Evolutionary conservation across 2,797 vertebrate species (phyloP).

Genomic region (Nasua narica): DNA sequence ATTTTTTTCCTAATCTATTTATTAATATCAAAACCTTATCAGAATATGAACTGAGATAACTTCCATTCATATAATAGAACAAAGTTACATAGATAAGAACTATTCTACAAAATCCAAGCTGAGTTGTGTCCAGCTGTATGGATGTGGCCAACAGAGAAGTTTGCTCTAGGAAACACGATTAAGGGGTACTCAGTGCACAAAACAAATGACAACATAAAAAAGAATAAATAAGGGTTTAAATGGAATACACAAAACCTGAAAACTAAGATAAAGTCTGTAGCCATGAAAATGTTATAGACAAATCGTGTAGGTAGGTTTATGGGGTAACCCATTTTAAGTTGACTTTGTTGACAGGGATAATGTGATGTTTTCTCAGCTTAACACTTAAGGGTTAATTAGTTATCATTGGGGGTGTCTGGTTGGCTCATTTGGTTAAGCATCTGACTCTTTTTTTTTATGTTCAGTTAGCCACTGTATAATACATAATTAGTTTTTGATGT

Average conservation of each 20-base stretch:
- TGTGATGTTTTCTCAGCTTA: background rate
- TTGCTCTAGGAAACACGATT: background rate
- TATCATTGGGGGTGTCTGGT: background rate
- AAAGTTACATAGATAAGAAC: background rate
- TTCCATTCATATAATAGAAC: background rate
- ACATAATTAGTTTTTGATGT: too few relatives aligned
- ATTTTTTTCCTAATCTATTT: background rate
- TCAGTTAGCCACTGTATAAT: too few relatives aligned
- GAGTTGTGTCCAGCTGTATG: background rate
- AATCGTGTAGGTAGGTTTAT: background rate
- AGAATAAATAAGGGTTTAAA: background rate
- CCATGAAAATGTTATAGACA: background rate
- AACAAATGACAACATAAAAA: background rate
- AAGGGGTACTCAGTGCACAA: background rate
- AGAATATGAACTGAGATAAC: background rate
- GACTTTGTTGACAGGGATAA: background rate
- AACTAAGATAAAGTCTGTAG: background rate
- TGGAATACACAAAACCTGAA: background rate
- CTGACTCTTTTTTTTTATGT: too few relatives aligned
- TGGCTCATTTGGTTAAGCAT: background rate
- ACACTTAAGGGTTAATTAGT: background rate
- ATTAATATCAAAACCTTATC: background rate
- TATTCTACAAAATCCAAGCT: background rate
- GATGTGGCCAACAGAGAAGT: background rate
- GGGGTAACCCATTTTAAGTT: background rate